Evolutionary conservation across 2,113 vertebrate species (phyloP).

Genomic region (Pseudopodoces humilis): DNA sequence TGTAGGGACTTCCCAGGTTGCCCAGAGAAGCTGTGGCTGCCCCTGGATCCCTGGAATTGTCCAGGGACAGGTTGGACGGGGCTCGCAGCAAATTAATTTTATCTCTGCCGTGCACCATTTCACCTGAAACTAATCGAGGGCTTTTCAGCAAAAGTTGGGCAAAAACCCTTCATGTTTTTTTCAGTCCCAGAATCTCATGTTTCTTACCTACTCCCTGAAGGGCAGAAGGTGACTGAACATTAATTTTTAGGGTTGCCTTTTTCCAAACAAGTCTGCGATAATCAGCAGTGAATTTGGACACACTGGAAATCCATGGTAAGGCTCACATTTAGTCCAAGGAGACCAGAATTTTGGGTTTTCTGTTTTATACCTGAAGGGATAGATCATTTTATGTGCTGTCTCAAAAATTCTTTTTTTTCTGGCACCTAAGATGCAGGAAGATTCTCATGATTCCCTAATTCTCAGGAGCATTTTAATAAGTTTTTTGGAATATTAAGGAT

Average conservation of each 20-base stretch:
- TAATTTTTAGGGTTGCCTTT: neutral
- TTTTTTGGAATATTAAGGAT: neutral
- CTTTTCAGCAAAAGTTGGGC: neutral
- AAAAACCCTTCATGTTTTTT: neutral
- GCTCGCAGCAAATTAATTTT: neutral
- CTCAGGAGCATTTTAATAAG: rapidly evolving
- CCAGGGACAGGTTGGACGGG: rapidly evolving
- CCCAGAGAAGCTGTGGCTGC: neutral
- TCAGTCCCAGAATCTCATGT: neutral
- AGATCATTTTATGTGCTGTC: neutral
- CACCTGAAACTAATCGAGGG: neutral
- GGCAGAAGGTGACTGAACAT: rapidly evolving
- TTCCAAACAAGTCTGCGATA: neutral
- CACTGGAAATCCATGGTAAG: neutral
- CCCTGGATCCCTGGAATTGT: neutral
- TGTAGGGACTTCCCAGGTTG: neutral
- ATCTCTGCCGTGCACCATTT: rapidly evolving
- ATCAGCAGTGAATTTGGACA: neutral
- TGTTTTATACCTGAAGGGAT: neutral
- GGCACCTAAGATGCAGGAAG: rapidly evolving
- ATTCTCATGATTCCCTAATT: neutral
- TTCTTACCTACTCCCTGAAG: neutral
- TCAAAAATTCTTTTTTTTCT: neutral
- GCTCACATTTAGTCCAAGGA: neutral
- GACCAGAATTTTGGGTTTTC: neutral